phyloP scores from a whole-genome alignment of 2,888 invertebrate genomes.

The Pemphredon lugubris region DNA sequence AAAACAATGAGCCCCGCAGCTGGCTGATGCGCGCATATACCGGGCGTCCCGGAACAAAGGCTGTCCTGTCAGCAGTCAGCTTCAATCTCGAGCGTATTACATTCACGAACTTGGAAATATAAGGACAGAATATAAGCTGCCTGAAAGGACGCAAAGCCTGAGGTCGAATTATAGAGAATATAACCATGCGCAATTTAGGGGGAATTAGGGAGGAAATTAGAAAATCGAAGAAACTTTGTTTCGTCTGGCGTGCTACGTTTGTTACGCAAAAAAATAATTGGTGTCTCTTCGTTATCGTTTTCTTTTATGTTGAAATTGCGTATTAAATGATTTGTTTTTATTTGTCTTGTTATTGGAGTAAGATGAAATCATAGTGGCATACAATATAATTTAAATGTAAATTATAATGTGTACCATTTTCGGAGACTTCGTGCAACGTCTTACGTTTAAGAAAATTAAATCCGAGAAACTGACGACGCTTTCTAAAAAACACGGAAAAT shows the following conservation, averaged over 20 bases:
- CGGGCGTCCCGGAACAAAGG: conserved; percentile 56
- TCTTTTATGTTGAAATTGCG: too few relatives aligned
- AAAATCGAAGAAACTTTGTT: neutral
- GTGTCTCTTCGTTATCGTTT: too few relatives aligned
- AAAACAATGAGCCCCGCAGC: conserved; percentile 56
- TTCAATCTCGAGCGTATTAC: conserved; percentile 60
- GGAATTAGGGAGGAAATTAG: conserved; percentile 1
- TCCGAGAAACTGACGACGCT: too few relatives aligned
- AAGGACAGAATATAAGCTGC: conserved; percentile 51
- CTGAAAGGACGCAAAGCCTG: conserved; percentile 33
- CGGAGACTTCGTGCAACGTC: too few relatives aligned
- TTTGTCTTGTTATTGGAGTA: too few relatives aligned
- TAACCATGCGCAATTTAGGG: conserved; percentile 16
- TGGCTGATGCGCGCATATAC: conserved; percentile 49
- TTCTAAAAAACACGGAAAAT: conserved; percentile 30
- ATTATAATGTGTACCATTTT: too few relatives aligned
- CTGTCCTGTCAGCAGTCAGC: conserved; percentile 57
- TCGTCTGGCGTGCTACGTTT: neutral
- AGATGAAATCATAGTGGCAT: too few relatives aligned
- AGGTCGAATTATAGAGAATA: conserved; percentile 17
- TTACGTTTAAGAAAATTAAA: too few relatives aligned
- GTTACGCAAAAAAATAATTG: too few relatives aligned
- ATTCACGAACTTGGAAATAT: conserved; percentile 52
- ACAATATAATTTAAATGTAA: too few relatives aligned
- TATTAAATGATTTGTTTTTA: too few relatives aligned